Percentiles rank a stretch among this genome's conserved stretches.
phyloP scores from a whole-genome alignment of 2,797 vertebrate genomes.

The Carduelis carduelis region DNA sequence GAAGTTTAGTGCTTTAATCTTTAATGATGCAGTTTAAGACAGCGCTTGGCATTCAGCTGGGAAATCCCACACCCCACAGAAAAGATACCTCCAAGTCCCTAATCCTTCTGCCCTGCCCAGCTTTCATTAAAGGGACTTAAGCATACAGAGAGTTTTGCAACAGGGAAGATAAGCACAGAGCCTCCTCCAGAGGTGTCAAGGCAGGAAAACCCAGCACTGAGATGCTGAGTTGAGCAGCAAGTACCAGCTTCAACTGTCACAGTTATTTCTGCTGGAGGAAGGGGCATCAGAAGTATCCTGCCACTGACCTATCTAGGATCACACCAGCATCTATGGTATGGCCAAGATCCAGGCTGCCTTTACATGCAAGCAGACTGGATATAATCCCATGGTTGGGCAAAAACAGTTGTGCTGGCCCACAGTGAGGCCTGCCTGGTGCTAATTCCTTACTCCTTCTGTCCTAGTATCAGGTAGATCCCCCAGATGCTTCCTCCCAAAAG shows the following conservation, averaged over 20 bases:
- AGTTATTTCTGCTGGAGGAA: background rate
- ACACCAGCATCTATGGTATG: background rate
- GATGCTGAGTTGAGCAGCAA: background rate
- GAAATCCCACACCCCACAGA: background rate
- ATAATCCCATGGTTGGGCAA: background rate
- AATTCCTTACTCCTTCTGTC: background rate
- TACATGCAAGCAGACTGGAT: background rate
- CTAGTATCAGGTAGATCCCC: background rate
- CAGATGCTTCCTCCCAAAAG: background rate
- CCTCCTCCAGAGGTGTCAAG: background rate
- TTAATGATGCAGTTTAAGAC: background rate
- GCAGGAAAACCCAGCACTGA: background rate
- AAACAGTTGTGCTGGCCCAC: background rate
- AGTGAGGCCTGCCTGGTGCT: background rate
- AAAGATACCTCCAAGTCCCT: background rate
- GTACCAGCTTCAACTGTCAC: background rate
- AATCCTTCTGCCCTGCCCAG: background rate
- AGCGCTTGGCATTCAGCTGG: background rate
- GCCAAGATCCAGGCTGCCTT: background rate
- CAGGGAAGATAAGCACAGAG: background rate
- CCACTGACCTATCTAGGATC: background rate
- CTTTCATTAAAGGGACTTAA: background rate
- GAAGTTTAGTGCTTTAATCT: slow-evolving; percentile 16
- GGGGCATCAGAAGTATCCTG: background rate
- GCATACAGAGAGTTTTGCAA: background rate